Conservation (phyloP, 2,888 invertebrate species). For the Caenorhabditis virilis region DNA sequence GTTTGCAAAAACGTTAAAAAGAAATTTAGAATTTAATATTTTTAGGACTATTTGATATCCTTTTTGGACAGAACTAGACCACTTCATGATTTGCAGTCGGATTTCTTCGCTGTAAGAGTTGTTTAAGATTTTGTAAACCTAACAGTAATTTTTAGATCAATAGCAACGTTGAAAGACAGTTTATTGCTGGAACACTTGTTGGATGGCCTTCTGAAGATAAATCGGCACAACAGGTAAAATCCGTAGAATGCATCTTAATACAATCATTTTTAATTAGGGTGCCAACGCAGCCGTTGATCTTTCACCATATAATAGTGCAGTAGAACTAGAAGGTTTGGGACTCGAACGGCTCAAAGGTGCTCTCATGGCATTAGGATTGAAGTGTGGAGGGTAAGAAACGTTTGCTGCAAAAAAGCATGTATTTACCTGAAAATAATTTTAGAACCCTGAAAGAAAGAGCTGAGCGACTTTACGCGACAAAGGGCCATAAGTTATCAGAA, state of each 20-base stretch:
- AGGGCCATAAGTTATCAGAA: slow-evolving; percentile 84
- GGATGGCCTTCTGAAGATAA: slow-evolving; percentile 80
- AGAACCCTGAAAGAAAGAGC: slow-evolving; percentile 91
- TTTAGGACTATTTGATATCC: slow-evolving; percentile 50
- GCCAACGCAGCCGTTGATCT: slow-evolving; percentile 85
- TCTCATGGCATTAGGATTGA: slow-evolving; percentile 90
- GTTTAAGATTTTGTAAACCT: no score
- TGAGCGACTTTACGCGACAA: slow-evolving; percentile 90
- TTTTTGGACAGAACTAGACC: slow-evolving; percentile 64
- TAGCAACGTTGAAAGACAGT: slow-evolving; percentile 78
- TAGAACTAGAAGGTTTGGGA: slow-evolving; percentile 93
- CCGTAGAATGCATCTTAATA: not conserved
- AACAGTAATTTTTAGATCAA: slow-evolving; percentile 14
- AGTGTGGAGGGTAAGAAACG: slow-evolving; percentile 92
- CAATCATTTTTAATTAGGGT: not conserved
- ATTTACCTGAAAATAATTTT: slow-evolving; percentile 2
- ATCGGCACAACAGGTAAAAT: slow-evolving; percentile 47
- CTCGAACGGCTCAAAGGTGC: slow-evolving; percentile 96
- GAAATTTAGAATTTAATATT: slow-evolving; percentile 1
- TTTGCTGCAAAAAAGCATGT: no score
- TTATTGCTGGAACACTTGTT: slow-evolving; percentile 86
- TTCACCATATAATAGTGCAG: slow-evolving; percentile 95
- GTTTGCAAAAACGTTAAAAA: slow-evolving; percentile 45
- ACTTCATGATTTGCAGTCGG: slow-evolving; percentile 53
- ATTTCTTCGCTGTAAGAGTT: slow-evolving; percentile 36